Evolutionary conservation across 37 sponge, comb jelly and placozoan genomes (phyloP), one percentile per base, ranked within the genome.

Genomic region (Hexactinellida sp.): DNA sequence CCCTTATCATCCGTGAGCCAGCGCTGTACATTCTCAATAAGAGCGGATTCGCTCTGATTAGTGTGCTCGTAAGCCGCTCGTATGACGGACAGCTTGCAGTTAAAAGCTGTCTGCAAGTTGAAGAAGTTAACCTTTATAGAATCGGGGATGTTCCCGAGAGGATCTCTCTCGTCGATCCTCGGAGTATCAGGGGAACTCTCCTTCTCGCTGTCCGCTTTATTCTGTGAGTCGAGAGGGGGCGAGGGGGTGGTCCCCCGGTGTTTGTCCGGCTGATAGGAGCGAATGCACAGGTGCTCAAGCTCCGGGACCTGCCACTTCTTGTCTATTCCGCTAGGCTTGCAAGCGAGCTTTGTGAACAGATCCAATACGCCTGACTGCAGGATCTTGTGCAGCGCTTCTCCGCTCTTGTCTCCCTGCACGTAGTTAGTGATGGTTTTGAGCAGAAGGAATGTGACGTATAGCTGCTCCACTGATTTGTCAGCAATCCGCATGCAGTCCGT

Each of bases 41-140:
- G 76, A 3, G 76, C 13, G 19, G 21, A 10, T 63, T 63, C 76
- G 5, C 13, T 28, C 76, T 63, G 3, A 10, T 85, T 92, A 54
- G 54, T 82, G 28, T 37, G 54, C 24, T 94, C 94, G 82, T 90
- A 92, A 63, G 90, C 76, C 16, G 92, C 94, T 37, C 94, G 47
- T 38, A 94, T 83, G 0, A 91, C 88, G 51, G 94, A 41, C 23
- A 87, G 76, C 0, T 38, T 85, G 39, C 94, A 94, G 85, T 89
- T 41, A 39, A 94, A 94, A 0, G 90, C 94, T 19, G 90, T 92
- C 36, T 76, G 38, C 91, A 94, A 85, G 21, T 84, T 89, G 76
- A 63, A 63, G 76, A 63, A 63, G 34, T 10, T 63, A 10, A 7
- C 25, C 34, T 23, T 63, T 10, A 63, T n/a, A 3, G 25, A 23